Base-by-base conservation (phyloP, 2,113 vertebrate genomes). In the Erinaceus europaeus region DNA sequence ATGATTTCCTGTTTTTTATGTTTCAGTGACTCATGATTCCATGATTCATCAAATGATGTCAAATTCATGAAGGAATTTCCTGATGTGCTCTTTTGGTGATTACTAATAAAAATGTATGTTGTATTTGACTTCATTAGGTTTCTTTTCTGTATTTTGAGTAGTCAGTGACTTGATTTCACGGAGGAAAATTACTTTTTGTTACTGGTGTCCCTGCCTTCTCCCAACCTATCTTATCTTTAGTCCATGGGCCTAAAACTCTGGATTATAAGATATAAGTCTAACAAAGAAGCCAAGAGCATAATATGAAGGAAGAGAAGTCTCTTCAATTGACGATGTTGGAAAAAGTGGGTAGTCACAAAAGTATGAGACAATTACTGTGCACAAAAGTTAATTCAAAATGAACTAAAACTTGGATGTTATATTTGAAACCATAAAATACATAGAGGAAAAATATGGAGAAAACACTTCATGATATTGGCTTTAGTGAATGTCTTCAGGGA, bases 1-100 rank as follows among this genome's bases (percentile, higher is more conserved):
- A 84, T 46, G 62, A 76, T 68, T 48, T 84, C 52, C n/a, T n/a
- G n/a, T n/a, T 88, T 88, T 90, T 86, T 77, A 78, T 92, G 71
- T 83, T 83, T 82, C 72, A 88, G 12, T 92, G 84, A 93, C 62
- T 90, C 46, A 92, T 65, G 38, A 77, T 89, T 86, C 78, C 89
- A 89, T 92, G 69, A 90, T 76, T 91, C 86, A 92, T 88, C 18
- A 29, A 75, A 91, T 64, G 64, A 59, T 91, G 46, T 91, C 81
- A 90, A 67, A 89, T 88, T 32, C 64, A 64, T 86, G 62, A 32
- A 32, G 86, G 62, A 91, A 77, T 80, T 90, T 84, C 53, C 68
- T 57, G 68, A 72, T 46, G 77, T 17, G 40, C 6, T 86, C 86
- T 94, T 76, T 64, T 29, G 25, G 23, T 81, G 52, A 73, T 84